Percentiles rank a stretch among this genome's conserved stretches.
Conservation (phyloP, 2,797 vertebrate species). For the Hirundo rustica region DNA sequence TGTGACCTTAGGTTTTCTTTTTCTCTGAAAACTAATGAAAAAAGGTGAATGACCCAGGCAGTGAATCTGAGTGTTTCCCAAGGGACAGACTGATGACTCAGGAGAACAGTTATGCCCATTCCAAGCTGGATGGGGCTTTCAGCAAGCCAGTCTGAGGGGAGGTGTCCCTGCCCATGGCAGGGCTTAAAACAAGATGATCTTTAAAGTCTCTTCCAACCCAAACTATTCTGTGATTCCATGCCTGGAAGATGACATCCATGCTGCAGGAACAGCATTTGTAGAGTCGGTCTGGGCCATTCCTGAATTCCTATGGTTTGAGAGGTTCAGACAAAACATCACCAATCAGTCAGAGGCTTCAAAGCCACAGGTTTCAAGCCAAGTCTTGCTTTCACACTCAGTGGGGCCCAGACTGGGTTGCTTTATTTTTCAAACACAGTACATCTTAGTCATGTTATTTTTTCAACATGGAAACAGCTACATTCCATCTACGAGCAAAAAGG, state of each 20-base stretch:
- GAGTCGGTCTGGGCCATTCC: background rate
- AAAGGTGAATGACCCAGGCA: background rate
- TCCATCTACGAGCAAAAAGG: background rate
- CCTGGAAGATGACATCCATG: background rate
- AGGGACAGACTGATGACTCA: background rate
- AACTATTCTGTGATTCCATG: background rate
- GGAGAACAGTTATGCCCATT: background rate
- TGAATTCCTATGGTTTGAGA: constrained; percentile 16
- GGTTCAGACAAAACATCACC: background rate
- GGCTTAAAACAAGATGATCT: background rate
- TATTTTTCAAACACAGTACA: constrained; percentile 1
- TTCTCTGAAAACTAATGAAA: background rate
- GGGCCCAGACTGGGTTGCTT: background rate
- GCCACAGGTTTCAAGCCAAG: background rate
- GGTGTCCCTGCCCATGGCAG: background rate
- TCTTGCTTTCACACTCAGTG: constrained; percentile 23
- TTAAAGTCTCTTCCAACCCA: background rate
- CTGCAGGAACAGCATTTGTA: background rate
- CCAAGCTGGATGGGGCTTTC: background rate
- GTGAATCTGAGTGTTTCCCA: background rate
- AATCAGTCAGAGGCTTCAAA: background rate
- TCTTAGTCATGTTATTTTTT: constrained; percentile 45
- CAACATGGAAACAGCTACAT: constrained; percentile 38
- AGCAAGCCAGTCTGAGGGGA: background rate
- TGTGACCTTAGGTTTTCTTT: background rate